Evolutionary conservation across 2,888 invertebrate genomes (phyloP), one percentile per base, ranked within the genome.

Genomic region (Adelognathus sp.): DNA sequence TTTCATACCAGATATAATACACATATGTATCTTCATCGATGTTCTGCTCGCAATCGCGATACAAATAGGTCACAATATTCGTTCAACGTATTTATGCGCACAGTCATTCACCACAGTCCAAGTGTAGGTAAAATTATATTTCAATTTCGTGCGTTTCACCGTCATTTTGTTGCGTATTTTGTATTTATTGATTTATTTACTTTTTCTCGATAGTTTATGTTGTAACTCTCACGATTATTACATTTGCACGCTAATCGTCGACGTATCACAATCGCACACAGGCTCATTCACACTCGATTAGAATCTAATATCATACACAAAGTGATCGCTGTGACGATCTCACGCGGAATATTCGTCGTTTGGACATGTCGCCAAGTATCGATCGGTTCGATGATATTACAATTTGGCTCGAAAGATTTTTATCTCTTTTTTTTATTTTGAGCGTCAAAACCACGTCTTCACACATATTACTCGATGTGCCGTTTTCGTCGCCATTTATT

Each of bases 1-100:
- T 50, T 73, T n/a, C n/a, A 74, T 70, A 64, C 70, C 78, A n/a
- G n/a, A 72, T 72, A 76, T 83, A 84, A 82, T 84, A 86, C 80
- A 78, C 84, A 84, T 80, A 85, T 83, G 82, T 81, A 85, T 85
- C 82, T 85, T 79, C 80, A 84, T 82, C 74, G 70, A 79, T 86
- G 84, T 82, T 83, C 83, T 72, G 80, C 50, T 81, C 80, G 75
- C 76, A 84, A 82, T 85, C 82, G 82, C 72, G 75, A 83, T 85
- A 86, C 82, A 86, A 86, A 87, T 85, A 84, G 80, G 81, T 85
- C 82, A 83, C 80, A 85, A 83, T 83, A 81, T 83, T 82, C 80
- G 80, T 61, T 83, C 80, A 83, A 69, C 63, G 39, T 50, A 56
- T 75, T 46, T 46, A 61, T 50, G 46, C 54, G 83, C 81, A 83